Percentiles rank a stretch among this genome's conserved stretches.
These are phyloP conservation scores for Mustela erminea DNA, from an alignment of 2,797 vertebrate genomes.

Conservation along the genomic window DNA sequence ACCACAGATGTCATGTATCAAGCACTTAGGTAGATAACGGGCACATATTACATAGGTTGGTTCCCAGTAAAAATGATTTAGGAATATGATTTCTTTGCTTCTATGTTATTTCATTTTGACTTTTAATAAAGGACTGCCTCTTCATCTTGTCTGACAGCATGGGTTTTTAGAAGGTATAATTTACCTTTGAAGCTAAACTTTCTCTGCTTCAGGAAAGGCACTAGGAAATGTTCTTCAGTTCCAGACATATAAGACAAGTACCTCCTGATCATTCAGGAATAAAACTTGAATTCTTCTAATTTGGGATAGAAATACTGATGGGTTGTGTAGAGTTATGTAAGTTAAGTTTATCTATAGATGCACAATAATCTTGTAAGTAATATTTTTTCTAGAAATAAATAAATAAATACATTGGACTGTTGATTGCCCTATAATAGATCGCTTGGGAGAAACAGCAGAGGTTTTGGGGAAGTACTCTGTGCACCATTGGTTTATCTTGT, in stretches of 20 bases:
- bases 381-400: constrained; percentile 30
- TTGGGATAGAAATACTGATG: not conserved
- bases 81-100: not conserved
- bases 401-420: not conserved
- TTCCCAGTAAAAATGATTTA: not conserved
- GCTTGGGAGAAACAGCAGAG: not conserved
- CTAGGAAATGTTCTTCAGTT: not conserved
- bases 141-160: not conserved
- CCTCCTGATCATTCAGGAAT: not conserved
- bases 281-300: not conserved
- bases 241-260: not conserved
- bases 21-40: not conserved
- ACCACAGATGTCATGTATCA: not conserved
- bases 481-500: not conserved
- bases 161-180: not conserved
- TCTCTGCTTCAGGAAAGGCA: not conserved
- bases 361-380: not conserved
- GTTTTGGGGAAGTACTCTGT: not conserved
- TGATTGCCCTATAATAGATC: not conserved
- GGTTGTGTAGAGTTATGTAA: not conserved
- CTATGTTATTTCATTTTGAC: not conserved
- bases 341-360: not conserved
- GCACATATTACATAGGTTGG: not conserved
- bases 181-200: not conserved
- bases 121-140: not conserved